Conservation (phyloP, 2,888 invertebrate species). For the Machimus rusticus region DNA sequence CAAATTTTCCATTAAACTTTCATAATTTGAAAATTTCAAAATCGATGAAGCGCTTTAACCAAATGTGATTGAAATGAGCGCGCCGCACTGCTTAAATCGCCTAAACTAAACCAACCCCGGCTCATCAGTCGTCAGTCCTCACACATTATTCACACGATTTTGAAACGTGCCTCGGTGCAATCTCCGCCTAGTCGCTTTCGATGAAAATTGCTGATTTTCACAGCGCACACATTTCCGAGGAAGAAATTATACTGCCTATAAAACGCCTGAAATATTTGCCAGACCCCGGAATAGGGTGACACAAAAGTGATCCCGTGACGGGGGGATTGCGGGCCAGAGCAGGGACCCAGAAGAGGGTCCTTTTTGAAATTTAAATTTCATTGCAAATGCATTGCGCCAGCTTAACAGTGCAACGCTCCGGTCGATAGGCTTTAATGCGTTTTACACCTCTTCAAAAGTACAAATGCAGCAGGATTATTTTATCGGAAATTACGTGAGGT, state of each 20-base stretch:
- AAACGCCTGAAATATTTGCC: not conserved
- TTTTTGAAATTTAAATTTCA: not conserved
- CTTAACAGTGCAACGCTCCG: not conserved
- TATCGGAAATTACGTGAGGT: constrained; percentile 18
- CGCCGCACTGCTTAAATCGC: not conserved
- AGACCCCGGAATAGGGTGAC: not conserved
- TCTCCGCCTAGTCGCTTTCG: not conserved
- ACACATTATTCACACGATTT: not conserved
- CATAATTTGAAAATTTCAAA: not conserved
- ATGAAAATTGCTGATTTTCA: not conserved
- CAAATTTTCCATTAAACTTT: not conserved
- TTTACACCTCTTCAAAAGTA: not conserved
- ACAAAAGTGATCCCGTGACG: not conserved
- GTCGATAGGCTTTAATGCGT: not conserved
- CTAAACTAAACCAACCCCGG: not conserved
- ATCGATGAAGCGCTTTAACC: not conserved
- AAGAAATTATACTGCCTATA: not conserved
- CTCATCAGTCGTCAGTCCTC: not conserved
- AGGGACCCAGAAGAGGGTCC: not conserved
- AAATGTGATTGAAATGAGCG: not conserved
- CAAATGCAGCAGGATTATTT: not conserved
- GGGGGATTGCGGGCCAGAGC: not conserved
- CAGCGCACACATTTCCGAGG: not conserved
- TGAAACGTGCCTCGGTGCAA: not conserved
- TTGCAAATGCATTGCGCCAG: not conserved